These are phyloP conservation scores for Dicycla oo DNA, from an alignment of 2,888 invertebrate species.

Conservation along the genomic window DNA sequence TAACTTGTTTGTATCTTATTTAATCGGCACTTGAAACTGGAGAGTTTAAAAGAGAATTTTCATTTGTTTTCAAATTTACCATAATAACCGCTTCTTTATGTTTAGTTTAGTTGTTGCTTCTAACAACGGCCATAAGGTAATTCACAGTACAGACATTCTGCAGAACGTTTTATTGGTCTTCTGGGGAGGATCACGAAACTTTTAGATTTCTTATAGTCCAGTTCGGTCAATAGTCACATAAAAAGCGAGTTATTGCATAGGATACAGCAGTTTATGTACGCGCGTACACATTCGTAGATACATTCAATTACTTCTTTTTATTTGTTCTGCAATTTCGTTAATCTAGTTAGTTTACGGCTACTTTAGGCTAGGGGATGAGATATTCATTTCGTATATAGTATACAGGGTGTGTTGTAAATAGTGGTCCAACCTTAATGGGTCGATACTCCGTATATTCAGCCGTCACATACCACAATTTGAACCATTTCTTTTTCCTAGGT, in stretches of 20 bases:
- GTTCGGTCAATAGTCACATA: constrained; percentile 67
- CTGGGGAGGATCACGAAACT: constrained; percentile 66
- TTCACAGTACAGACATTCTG: constrained; percentile 60
- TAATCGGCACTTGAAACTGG: constrained; percentile 27
- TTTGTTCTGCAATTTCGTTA: constrained; percentile 54
- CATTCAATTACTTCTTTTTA: constrained; percentile 52
- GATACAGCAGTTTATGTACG: constrained; percentile 56
- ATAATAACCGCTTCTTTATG: constrained; percentile 46
- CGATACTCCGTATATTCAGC: too few relatives aligned
- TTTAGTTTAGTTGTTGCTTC: constrained; percentile 56
- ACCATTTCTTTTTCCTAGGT: too few relatives aligned
- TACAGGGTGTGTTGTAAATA: too few relatives aligned
- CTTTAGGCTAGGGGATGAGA: constrained; percentile 35
- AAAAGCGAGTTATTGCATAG: constrained; percentile 65
- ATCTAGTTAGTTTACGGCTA: constrained; percentile 45
- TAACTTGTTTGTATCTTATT: constrained; percentile 24
- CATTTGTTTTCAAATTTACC: constrained; percentile 46
- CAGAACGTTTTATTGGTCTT: constrained; percentile 70
- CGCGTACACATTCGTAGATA: constrained; percentile 42
- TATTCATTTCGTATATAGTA: constrained; percentile 36
- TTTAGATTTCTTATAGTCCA: constrained; percentile 69
- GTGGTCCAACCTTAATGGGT: too few relatives aligned
- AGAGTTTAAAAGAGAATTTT: constrained; percentile 24
- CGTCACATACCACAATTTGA: too few relatives aligned
- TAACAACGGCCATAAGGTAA: constrained; percentile 57